Evolutionary conservation across 2,797 vertebrate genomes (phyloP).

Genomic region (Gobio occitaniae): DNA sequence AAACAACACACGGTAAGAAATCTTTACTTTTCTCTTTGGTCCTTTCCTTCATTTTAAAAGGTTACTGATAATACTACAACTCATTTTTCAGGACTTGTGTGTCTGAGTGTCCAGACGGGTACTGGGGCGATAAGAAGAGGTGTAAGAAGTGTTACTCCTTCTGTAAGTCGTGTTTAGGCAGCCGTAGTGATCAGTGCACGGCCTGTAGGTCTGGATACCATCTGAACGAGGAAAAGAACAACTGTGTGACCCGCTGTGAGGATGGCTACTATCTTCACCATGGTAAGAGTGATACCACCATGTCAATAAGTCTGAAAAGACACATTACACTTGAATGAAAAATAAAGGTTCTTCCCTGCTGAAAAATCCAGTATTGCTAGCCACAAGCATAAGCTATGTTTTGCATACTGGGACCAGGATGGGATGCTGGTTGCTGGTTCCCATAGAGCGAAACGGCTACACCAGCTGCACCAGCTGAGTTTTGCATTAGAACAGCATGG

Average conservation of each 20-base stretch:
- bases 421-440: background rate
- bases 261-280: slow-evolving; percentile 86
- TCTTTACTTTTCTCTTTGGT: background rate
- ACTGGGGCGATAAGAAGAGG: slow-evolving; percentile 78
- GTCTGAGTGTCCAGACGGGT: slow-evolving; percentile 73
- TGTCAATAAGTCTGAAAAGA: background rate
- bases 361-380: background rate
- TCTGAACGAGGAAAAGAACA: slow-evolving; percentile 86
- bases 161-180: slow-evolving; percentile 90
- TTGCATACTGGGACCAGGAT: background rate
- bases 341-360: background rate
- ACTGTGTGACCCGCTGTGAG: slow-evolving; percentile 85
- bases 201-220: slow-evolving; percentile 88
- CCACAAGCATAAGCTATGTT: background rate
- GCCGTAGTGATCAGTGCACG: slow-evolving; percentile 91
- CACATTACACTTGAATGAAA: background rate
- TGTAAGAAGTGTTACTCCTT: slow-evolving; percentile 91
- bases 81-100: slow-evolving; percentile 71
- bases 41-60: background rate
- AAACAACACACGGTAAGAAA: slow-evolving; percentile 89
- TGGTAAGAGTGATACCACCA: slow-evolving; percentile 61
- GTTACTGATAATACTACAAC: background rate
- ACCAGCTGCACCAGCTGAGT: too few species aligned
- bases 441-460: too few species aligned
- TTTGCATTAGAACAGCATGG: too few species aligned